phyloP scores from a whole-genome alignment of 2,888 invertebrate species.

The Lamellibrachia columna region DNA sequence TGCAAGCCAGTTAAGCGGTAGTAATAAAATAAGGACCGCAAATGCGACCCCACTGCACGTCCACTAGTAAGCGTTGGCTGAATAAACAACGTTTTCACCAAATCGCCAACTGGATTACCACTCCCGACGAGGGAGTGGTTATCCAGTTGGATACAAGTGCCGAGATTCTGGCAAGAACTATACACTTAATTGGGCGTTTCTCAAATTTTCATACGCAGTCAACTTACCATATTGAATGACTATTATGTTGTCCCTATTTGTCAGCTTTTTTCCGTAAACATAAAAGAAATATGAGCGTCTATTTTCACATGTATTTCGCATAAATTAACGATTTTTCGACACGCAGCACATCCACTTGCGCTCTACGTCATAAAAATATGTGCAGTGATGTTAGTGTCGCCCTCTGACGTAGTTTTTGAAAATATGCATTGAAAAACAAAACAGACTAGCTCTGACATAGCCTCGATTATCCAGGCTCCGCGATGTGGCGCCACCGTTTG shows the following conservation, averaged over 20 bases:
- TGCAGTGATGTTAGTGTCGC: not conserved
- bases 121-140: too few relatives aligned
- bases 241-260: not conserved
- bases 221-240: not conserved
- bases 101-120: not conserved
- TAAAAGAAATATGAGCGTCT: not conserved
- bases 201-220: not conserved
- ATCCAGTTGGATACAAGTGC: not conserved
- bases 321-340: constrained; percentile 16
- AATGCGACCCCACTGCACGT: not conserved
- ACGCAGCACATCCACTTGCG: constrained; percentile 4
- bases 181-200: not conserved
- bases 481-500: too few relatives aligned
- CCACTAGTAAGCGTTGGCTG: not conserved
- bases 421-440: not conserved
- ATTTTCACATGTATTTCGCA: not conserved
- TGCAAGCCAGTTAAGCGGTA: not conserved
- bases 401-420: not conserved
- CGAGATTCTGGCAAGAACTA: not conserved
- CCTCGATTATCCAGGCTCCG: too few relatives aligned
- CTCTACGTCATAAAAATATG: not conserved
- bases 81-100: not conserved
- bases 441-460: too few relatives aligned
- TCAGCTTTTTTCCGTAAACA: not conserved
- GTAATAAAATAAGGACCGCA: not conserved